A percentile compares a stretch with the other conserved stretches of the same genome.
phyloP scores from a whole-genome alignment of 2,113 vertebrate genomes.

The Odontesthes bonariensis region DNA sequence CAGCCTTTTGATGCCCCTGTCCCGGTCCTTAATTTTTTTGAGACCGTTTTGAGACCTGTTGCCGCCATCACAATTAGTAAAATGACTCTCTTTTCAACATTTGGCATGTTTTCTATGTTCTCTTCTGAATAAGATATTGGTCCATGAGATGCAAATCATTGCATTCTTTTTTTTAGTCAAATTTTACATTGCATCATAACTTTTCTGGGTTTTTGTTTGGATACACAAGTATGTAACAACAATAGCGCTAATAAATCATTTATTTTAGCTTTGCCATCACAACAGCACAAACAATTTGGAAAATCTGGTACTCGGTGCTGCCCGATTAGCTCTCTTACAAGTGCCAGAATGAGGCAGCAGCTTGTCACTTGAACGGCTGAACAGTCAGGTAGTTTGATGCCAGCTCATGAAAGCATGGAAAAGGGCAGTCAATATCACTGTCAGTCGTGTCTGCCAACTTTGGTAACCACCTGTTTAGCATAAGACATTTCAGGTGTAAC shows the following conservation, averaged over 20 bases:
- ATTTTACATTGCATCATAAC: too few species aligned
- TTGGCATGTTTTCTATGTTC: too few species aligned
- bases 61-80: too few species aligned
- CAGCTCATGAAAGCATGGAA: slow-evolving; percentile 65
- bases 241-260: slow-evolving; percentile 47
- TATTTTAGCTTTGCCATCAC: slow-evolving; percentile 39
- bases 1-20: too few species aligned
- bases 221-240: not conserved
- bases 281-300: slow-evolving; percentile 13
- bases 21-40: too few species aligned
- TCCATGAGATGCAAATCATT: too few species aligned
- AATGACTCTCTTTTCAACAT: too few species aligned
- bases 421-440: slow-evolving; percentile 60
- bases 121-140: too few species aligned
- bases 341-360: slow-evolving; percentile 37
- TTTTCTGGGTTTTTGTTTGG: too few species aligned
- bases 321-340: slow-evolving; percentile 26
- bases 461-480: slow-evolving; percentile 71
- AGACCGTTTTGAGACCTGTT: too few species aligned
- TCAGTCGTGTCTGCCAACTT: slow-evolving; percentile 52
- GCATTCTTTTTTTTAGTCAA: too few species aligned
- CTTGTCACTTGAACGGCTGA: slow-evolving; percentile 50
- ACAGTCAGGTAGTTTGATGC: slow-evolving; percentile 36
- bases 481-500: slow-evolving; percentile 43
- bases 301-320: slow-evolving; percentile 6